Evolutionary conservation across 2,113 vertebrate species (phyloP), one percentile per base, ranked within the genome.

Genomic region (Caloenas nicobarica): DNA sequence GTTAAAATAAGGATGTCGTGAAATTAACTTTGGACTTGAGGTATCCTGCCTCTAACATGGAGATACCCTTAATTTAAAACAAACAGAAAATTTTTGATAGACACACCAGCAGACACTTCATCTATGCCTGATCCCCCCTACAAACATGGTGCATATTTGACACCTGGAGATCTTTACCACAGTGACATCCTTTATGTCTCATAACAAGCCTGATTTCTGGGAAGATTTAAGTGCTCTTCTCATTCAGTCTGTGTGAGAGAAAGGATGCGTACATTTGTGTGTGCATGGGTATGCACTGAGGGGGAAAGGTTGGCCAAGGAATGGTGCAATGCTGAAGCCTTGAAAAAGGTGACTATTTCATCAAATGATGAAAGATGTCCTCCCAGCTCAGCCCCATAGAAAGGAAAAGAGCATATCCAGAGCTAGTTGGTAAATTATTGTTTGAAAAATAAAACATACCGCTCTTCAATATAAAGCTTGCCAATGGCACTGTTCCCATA

Each of bases 241-340:
- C 26, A 21, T 54, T 71, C 53, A 40, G 9, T 10, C n/a, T 44
- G 34, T 40, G 34, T 17, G 7, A 74, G 54, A 34, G 19, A 38
- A 71, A 86, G 56, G 69, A 25, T 2, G 2, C 0, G 1, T 21
- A 8, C 11, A 46, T 0, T 1, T 3, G 1, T 8, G 7, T 11
- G 0, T 24, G 0, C 24, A 14, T 7, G 4, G 13, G 46, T 28
- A 12, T 16, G 28, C 11, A 7, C 3, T 17, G 13, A 3, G 6
- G 38, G 10, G 5, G 24, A 40, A 25, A 76, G 22, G 33, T 7
- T 53, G 33, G 40, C 53, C 40, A 69, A 44, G 57, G 44, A 69
- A 44, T 17, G 5, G 1, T 11, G 29, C 14, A 17, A 7, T 57
- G 69, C 15, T 48, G 9, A 72, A 86, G 44, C 40, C 44, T 50